Evolutionary conservation across 37 sponge, comb jelly and placozoan species (phyloP).

Genomic region (Chondrilla cf. caribensis): DNA sequence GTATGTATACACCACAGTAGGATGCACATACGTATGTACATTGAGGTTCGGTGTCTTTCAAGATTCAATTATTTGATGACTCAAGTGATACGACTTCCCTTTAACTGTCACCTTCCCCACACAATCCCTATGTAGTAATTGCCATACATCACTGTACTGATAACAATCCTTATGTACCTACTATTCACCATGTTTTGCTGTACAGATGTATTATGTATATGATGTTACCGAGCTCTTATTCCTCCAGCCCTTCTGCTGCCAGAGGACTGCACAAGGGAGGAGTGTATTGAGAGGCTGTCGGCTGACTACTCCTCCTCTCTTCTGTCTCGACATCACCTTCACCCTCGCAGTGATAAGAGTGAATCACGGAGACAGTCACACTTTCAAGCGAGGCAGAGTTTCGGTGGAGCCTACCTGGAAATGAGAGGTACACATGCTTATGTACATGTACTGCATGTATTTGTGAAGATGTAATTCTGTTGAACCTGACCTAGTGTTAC

Average conservation of each 20-base stretch:
- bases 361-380: not conserved
- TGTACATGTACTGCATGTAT: not conserved
- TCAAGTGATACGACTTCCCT: not conserved
- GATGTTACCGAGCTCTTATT: no score
- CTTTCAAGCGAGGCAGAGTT: not conserved
- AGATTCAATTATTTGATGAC: not conserved
- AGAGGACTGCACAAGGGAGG: constrained; percentile 20
- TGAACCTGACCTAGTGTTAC: no score
- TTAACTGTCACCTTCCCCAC: not conserved
- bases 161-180: no score
- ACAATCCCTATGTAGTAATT: no score
- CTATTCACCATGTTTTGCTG: no score
- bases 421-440: constrained; percentile 13
- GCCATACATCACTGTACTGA: no score
- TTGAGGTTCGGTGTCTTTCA: no score
- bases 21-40: not conserved
- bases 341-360: not conserved
- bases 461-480: not conserved
- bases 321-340: not conserved
- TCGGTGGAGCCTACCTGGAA: constrained; percentile 51
- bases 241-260: constrained; percentile 33
- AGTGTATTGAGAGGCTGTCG: constrained; percentile 15
- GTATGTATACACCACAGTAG: no score
- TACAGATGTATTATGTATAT: no score
- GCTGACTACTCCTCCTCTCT: constrained; percentile 18